Percentiles rank a stretch among this genome's conserved stretches.
These are phyloP conservation scores for Pseudomyrmex gracilis DNA, from an alignment of 1,140 invertebrate species.

Conservation along the genomic window DNA sequence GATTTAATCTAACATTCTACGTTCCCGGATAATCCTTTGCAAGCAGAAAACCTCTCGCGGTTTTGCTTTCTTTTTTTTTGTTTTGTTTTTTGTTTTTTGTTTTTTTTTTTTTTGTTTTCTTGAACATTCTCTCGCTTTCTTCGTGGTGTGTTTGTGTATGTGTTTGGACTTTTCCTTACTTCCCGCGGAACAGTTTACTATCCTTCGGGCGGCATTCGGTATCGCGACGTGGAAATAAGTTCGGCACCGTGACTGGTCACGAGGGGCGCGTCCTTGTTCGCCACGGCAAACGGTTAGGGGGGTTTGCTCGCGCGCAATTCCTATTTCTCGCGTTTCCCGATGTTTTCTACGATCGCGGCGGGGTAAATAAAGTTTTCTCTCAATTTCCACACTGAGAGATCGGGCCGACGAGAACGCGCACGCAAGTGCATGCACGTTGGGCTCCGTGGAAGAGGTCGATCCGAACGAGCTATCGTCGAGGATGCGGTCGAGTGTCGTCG, in stretches of 20 bases:
- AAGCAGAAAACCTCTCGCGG: not conserved
- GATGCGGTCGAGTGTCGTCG: constrained; percentile 49
- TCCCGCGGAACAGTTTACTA: constrained; percentile 77
- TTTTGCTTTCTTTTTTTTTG: constrained; percentile 22
- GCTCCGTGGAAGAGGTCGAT: constrained; percentile 72
- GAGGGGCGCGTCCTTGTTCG: constrained; percentile 75
- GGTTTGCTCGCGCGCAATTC: constrained; percentile 76
- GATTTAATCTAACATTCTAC: not conserved
- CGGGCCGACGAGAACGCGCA: constrained; percentile 46
- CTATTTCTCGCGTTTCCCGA: constrained; percentile 77
- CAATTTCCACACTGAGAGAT: constrained; percentile 73
- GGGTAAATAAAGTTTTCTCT: constrained; percentile 82
- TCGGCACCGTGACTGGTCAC: constrained; percentile 76
- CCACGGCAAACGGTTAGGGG: constrained; percentile 63
- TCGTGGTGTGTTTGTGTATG: constrained; percentile 13
- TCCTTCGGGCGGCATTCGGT: constrained; percentile 64
- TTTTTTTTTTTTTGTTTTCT: too few relatives aligned
- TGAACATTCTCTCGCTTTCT: not conserved
- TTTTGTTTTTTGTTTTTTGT: constrained; percentile 25
- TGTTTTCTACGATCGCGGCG: constrained; percentile 71
- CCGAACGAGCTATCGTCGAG: constrained; percentile 53
- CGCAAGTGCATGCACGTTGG: constrained; percentile 46
- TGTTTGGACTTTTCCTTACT: constrained; percentile 60
- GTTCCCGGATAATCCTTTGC: not conserved
- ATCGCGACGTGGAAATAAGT: constrained; percentile 76